Conservation (phyloP, 2,888 invertebrate species). For the Pseudanteris insignis region DNA sequence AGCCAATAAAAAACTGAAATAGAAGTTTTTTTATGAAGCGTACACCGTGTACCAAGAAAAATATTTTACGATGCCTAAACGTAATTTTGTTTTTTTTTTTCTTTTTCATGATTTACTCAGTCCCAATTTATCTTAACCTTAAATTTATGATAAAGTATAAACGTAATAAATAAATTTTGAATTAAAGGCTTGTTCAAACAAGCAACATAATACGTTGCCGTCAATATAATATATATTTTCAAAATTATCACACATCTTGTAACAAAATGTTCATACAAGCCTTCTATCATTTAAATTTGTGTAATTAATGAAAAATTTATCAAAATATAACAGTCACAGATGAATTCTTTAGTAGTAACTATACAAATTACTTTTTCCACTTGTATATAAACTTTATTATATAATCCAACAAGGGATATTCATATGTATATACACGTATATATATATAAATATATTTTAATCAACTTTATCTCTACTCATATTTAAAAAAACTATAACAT, state of each 20-base stretch:
- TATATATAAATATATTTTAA: no score
- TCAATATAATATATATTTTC: conserved; percentile 2
- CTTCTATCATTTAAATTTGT: not conserved
- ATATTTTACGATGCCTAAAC: conserved; percentile 7
- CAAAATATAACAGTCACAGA: conserved; percentile 14
- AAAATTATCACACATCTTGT: conserved; percentile 10
- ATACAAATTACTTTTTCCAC: not conserved
- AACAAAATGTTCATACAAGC: conserved; percentile 5
- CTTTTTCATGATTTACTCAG: no score
- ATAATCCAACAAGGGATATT: no score
- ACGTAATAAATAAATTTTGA: conserved; percentile 12
- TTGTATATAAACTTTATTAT: no score
- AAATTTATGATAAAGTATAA: conserved; percentile 1
- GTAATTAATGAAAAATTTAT: conserved; percentile 2
- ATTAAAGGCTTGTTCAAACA: not conserved
- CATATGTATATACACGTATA: no score
- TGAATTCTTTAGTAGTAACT: conserved; percentile 1
- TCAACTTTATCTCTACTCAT: no score
- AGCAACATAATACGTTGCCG: not conserved
- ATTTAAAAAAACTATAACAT: no score
- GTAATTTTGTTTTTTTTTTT: not conserved
- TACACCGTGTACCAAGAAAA: conserved; percentile 29
- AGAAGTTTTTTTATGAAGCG: conserved; percentile 2
- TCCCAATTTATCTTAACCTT: not conserved
- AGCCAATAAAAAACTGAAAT: conserved; percentile 3